Evolutionary conservation across 2,113 vertebrate species (phyloP).

Genomic region (Argyrosomus japonicus): DNA sequence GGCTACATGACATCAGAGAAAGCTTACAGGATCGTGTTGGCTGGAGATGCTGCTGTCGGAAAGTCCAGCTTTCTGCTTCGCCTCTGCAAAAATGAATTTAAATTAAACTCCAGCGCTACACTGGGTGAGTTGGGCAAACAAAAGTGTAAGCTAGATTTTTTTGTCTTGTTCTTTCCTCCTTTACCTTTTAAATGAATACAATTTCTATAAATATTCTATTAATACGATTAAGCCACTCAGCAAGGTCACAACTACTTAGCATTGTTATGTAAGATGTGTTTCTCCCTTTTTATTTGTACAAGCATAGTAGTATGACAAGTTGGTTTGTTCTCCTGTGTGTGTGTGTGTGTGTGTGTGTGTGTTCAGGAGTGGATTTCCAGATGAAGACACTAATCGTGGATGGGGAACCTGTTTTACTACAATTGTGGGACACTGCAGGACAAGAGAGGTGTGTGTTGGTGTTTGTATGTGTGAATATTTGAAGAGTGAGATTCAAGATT

Average conservation of each 20-base stretch:
- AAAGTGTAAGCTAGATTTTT: neutral
- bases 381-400: slow-evolving; percentile 96
- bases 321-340: slow-evolving; percentile 21
- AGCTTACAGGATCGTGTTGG: slow-evolving; percentile 93
- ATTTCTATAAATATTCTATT: neutral
- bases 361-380: slow-evolving; percentile 95
- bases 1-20: slow-evolving; percentile 87
- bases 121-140: slow-evolving; percentile 83
- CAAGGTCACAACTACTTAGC: no score
- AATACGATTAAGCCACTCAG: neutral
- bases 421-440: slow-evolving; percentile 96
- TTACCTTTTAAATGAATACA: neutral
- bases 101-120: slow-evolving; percentile 89
- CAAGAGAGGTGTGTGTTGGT: slow-evolving; percentile 89
- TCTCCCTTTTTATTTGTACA: neutral
- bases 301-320: neutral
- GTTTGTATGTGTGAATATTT: neutral
- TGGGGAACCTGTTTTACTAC: slow-evolving; percentile 91
- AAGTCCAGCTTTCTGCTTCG: slow-evolving; percentile 97
- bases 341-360: slow-evolving; percentile 57
- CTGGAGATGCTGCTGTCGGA: slow-evolving; percentile 95
- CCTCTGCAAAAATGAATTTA: slow-evolving; percentile 98
- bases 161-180: neutral
- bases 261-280: neutral
- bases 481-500: neutral